Evolutionary conservation across 1,140 invertebrate genomes (phyloP).

Genomic region (Drosophila pallidifrons): DNA sequence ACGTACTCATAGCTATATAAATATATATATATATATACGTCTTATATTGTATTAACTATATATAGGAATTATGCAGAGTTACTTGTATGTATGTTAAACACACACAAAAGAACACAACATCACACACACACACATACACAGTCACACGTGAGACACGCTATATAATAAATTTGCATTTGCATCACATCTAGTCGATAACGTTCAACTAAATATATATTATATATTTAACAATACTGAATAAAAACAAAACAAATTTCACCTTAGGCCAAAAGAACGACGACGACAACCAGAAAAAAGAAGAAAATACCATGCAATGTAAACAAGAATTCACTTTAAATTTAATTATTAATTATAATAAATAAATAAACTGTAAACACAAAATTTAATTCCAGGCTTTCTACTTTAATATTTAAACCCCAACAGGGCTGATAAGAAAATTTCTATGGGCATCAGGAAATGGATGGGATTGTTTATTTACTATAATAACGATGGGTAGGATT

Average conservation of each 20-base stretch:
- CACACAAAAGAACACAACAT: conserved; percentile 2
- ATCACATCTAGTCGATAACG: conserved; percentile 40
- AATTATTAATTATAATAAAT: conserved; percentile 55
- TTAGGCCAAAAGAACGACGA: conserved; percentile 37
- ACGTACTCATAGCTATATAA: conserved; percentile 29
- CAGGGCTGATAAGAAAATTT: no score
- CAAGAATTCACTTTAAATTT: conserved; percentile 53
- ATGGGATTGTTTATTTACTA: no score
- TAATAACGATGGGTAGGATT: no score
- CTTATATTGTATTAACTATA: conserved; percentile 27
- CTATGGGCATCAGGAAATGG: no score
- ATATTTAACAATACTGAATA: conserved; percentile 13
- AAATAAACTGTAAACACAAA: conserved; percentile 47
- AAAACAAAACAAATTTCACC: conserved; percentile 40
- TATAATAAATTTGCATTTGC: conserved; percentile 29
- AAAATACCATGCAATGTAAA: conserved; percentile 49
- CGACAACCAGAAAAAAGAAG: conserved; percentile 4
- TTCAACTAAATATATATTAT: conserved; percentile 32
- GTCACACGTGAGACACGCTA: not conserved
- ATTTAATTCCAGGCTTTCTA: not conserved
- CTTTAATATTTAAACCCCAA: not conserved
- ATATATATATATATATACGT: conserved; percentile 14
- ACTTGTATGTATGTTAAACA: conserved; percentile 43
- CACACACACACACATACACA: conserved; percentile 10
- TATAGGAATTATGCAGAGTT: conserved; percentile 33